Percentiles rank a stretch among this genome's conserved stretches.
phyloP scores from a whole-genome alignment of 1,140 invertebrate genomes.

The Hypsibius dujardini region DNA sequence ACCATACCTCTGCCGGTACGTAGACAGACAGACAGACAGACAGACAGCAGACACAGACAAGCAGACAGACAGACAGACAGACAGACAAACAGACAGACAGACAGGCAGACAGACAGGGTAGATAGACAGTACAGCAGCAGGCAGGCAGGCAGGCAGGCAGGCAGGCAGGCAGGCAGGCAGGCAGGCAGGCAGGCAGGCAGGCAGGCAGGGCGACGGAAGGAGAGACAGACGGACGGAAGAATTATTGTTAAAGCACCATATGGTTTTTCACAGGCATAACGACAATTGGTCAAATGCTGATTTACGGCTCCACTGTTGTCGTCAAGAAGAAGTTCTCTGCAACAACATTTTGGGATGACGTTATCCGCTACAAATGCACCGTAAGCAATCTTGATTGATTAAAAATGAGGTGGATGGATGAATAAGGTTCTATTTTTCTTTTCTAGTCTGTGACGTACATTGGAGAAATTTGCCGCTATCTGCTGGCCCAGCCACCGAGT shows the following conservation, averaged over 20 bases:
- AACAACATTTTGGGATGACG: constrained; percentile 82
- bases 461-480: constrained; percentile 41
- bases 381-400: constrained; percentile 41
- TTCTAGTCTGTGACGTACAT: constrained; percentile 44
- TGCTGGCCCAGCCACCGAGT: constrained; percentile 35
- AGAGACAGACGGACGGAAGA: too few species aligned
- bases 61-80: too few species aligned
- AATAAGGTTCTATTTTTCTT: constrained; percentile 22
- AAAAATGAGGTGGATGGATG: too few species aligned
- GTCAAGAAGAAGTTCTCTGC: constrained; percentile 86
- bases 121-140: too few species aligned
- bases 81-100: too few species aligned
- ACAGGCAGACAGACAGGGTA: too few species aligned
- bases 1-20: constrained; percentile 75
- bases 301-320: constrained; percentile 65
- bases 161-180: too few species aligned
- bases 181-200: too few species aligned
- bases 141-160: too few species aligned
- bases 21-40: not conserved
- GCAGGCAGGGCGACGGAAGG: too few species aligned
- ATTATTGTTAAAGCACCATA: too few species aligned
- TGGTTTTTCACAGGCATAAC: constrained; percentile 37
- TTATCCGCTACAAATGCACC: constrained; percentile 78
- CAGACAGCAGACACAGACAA: too few species aligned
- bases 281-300: constrained; percentile 56